Percentiles rank a stretch among this genome's conserved stretches.
Evolutionary conservation across 2,888 invertebrate genomes (phyloP).

Genomic region (Tenthredo distinguenda): DNA sequence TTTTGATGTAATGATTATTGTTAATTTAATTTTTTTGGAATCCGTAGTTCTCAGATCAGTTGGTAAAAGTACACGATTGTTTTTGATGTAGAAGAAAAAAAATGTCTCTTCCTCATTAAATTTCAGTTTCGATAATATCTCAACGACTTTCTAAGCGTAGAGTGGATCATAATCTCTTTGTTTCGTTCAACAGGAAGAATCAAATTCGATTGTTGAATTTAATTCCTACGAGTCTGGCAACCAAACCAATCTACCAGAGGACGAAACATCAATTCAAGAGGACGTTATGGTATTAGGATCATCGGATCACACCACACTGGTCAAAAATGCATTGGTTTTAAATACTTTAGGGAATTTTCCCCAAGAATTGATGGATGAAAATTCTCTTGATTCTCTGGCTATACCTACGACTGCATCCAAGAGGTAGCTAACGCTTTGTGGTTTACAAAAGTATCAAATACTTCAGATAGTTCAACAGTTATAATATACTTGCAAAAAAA

Average conservation of each 20-base stretch:
- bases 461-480: not conserved
- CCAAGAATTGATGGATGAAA: constrained; percentile 24
- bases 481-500: not conserved
- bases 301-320: constrained; percentile 59
- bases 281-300: constrained; percentile 68
- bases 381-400: not conserved
- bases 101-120: not conserved
- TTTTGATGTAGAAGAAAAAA: not conserved
- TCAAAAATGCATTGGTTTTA: constrained; percentile 61
- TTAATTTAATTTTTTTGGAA: not conserved
- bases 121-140: not conserved
- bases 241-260: not conserved
- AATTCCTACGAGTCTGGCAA: not conserved
- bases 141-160: not conserved
- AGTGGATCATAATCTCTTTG: not conserved
- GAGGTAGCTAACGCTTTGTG: not conserved
- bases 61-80: not conserved
- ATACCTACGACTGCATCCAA: not conserved
- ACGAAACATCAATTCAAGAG: constrained; percentile 67
- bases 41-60: not conserved
- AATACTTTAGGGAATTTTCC: constrained; percentile 49
- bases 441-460: not conserved
- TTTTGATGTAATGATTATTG: not conserved
- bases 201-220: not conserved
- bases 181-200: not conserved